Evolutionary conservation across 2,888 invertebrate species (phyloP).

Genomic region (Hartigia nigra): DNA sequence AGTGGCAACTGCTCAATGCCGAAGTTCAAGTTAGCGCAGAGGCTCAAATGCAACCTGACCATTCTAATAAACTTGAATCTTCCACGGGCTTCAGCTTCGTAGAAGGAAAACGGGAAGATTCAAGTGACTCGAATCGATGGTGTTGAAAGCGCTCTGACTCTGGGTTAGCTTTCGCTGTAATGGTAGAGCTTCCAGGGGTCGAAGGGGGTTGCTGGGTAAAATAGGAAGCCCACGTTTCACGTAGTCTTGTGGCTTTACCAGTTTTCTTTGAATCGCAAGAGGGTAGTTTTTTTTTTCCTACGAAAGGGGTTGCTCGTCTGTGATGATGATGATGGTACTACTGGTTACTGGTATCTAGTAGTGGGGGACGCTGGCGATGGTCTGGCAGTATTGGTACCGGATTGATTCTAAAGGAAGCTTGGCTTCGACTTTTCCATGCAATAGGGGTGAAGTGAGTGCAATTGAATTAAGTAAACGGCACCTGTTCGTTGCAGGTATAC

Average conservation of each 20-base stretch:
- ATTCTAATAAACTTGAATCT: not conserved
- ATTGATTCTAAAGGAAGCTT: not conserved
- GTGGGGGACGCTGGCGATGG: not conserved
- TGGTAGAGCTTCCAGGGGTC: not conserved
- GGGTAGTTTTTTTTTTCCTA: not conserved
- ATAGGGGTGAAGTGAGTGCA: slow-evolving; percentile 24
- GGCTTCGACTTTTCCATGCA: not conserved
- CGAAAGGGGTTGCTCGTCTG: not conserved
- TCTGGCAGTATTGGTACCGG: not conserved
- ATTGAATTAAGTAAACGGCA: slow-evolving; percentile 40
- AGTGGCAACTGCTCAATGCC: not conserved
- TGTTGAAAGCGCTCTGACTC: not conserved
- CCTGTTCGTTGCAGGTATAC: slow-evolving; percentile 47
- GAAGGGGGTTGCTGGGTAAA: not conserved
- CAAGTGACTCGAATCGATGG: not conserved
- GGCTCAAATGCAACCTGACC: not conserved
- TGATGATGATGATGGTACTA: too few species aligned
- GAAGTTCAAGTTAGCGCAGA: not conserved
- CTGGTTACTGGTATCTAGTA: not conserved
- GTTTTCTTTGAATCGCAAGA: not conserved
- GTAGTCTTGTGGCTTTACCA: not conserved
- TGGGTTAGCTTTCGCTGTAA: not conserved
- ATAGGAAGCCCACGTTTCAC: not conserved
- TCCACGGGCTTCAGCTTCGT: not conserved
- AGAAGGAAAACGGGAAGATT: not conserved